Base-by-base conservation (phyloP, 2,888 invertebrate genomes). In the Subacronicta megacephala region DNA sequence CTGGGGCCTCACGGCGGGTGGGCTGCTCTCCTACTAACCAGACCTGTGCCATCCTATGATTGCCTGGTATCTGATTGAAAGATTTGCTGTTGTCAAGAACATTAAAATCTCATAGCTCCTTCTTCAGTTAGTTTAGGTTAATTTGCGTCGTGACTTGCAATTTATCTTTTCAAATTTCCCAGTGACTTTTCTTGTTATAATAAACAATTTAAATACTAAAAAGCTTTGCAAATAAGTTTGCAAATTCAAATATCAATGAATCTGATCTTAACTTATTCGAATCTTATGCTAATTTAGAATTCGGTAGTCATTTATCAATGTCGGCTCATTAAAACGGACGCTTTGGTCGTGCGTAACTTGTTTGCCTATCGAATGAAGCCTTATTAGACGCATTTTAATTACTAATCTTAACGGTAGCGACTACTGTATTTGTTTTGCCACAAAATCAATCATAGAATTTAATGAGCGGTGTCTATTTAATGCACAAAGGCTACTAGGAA, bases 1-100 rank as follows among this genome's bases (percentile, higher is more conserved):
- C 90, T 38, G 78, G 66, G 87, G 90, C 83, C 75, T 71, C 88
- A 47, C 87, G 78, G 86, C 87, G 90, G 90, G 92, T 92, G 93
- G 92, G 79, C 89, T 60, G 70, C 75, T 70, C 80, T 79, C 80
- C 75, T 80, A 82, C 84, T 87, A 84, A 86, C 83, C 81, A 76
- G 78, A 85, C 86, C 82, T 85, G 64, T 85, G 64, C 43, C 51
- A 58, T 51, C 51, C 50, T 79, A 80, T 89, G 84, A 85, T 84
- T 81, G 82, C 84, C 73, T 78, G 80, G 81, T 83, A 71, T 49
- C 76, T 77, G 77, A 80, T 81, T 81, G 76, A 82, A 79, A 75
- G 77, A 79, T 81, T 77, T 51, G 47, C 65, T 49, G 44, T 60
- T 60, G 44, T 60, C 59, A 56, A 42, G 37, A 58, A 41, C 45